These are phyloP conservation scores for Lepeophtheirus nordmannii DNA, from an alignment of 2,888 invertebrate genomes.

Conservation along the genomic window DNA sequence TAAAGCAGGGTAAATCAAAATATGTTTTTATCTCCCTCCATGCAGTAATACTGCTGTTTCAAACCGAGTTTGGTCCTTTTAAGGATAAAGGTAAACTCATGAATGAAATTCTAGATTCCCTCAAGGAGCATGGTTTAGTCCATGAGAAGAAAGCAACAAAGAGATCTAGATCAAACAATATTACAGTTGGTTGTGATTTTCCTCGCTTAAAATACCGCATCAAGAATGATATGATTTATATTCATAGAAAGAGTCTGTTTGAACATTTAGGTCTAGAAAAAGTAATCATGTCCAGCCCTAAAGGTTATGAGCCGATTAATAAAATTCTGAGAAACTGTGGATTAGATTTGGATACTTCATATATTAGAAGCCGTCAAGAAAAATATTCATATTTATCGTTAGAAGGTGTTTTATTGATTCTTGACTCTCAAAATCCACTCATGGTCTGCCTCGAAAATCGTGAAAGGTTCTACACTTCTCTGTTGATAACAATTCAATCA, in stretches of 20 bases:
- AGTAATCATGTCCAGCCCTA: neutral
- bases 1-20: constrained; percentile 18
- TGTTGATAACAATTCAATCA: neutral
- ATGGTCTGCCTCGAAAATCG: constrained; percentile 2
- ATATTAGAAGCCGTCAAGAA: neutral
- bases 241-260: constrained; percentile 11
- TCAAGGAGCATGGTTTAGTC: neutral
- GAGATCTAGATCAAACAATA: neutral
- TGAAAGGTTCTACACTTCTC: neutral
- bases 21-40: constrained; percentile 18
- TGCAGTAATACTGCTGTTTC: neutral
- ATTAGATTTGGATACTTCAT: constrained; percentile 1
- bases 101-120: constrained; percentile 8
- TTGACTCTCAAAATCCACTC: constrained; percentile 15
- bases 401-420: neutral
- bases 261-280: constrained; percentile 22
- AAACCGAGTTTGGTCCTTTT: constrained; percentile 20
- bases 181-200: neutral
- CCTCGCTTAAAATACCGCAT: neutral
- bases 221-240: constrained; percentile 14
- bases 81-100: constrained; percentile 6
- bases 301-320: constrained; percentile 17
- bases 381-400: constrained; percentile 9
- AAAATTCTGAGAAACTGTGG: neutral
- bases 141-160: neutral